Evolutionary conservation across 37 sponge, comb jelly and placozoan genomes (phyloP), one percentile per base, ranked within the genome.

Genomic region (Petrosia ficiformis): DNA sequence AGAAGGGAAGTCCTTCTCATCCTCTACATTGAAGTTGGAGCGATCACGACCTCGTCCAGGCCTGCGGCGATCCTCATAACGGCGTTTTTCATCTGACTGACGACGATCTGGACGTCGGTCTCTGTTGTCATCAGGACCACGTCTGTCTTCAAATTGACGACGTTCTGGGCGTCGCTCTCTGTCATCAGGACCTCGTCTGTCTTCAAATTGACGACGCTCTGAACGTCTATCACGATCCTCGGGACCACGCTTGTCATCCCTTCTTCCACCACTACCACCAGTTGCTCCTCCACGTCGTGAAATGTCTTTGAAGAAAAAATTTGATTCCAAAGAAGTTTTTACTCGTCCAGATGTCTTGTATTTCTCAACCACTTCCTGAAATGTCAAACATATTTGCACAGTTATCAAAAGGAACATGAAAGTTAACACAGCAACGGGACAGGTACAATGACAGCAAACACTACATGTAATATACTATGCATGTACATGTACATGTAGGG

Each of bases 331-430:
- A 30, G 80, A 42, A 0, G 76, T 82, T 44, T 80, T 71, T 30
- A 77, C 64, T 0, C 93, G 73, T 39, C 86, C 93, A 71, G 86
- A 92, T 0, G 88, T 87, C 73, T 92, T 84, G 5, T 69, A 66
- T 65, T 87, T 87, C 75, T 84, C 89, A 81, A 87, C 80, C 42
- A 88, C 86, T 64, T 87, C 88, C 93, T 87, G 67, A 39, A 64
- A 28, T 25, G 66, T 25, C 10, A 64, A 28, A 64, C 26, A 64
- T 19, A 16, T 19, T 25, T 14, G 54, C 10, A n/a, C n/a, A n/a
- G n/a, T n/a, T n/a, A n/a, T n/a, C n/a, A n/a, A n/a, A n/a, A n/a
- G n/a, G n/a, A n/a, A n/a, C n/a, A n/a, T n/a, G n/a, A n/a, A n/a
- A n/a, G n/a, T n/a, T n/a, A n/a, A n/a, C n/a, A n/a, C n/a, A n/a